Conservation (phyloP, 2,888 invertebrate genomes). For the Drosophila kambysellisi region DNA sequence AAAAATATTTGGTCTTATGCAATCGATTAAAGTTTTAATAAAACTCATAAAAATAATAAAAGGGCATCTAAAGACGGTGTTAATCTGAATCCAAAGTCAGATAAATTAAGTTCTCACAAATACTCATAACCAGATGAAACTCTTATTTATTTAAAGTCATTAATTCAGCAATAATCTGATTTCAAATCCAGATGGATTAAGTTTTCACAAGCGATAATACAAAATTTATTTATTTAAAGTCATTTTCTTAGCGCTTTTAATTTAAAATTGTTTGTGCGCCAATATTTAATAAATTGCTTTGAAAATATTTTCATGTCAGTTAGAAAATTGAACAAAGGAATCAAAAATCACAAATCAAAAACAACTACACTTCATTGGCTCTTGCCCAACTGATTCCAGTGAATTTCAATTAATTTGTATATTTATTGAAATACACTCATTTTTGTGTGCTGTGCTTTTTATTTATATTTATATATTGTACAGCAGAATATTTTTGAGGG, state of each 20-base stretch:
- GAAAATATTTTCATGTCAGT: constrained; percentile 19
- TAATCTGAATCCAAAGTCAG: background rate
- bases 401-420: constrained; percentile 49
- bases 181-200: background rate
- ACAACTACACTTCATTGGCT: constrained; percentile 36
- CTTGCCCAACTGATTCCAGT: constrained; percentile 34
- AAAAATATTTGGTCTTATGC: background rate
- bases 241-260: background rate
- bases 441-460: constrained; percentile 31
- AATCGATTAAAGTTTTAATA: background rate
- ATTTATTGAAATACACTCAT: constrained; percentile 29
- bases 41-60: background rate
- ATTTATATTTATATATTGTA: constrained; percentile 40
- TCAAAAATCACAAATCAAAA: constrained; percentile 9
- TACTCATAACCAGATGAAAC: background rate
- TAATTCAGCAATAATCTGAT: background rate
- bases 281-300: background rate
- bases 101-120: background rate
- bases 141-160: background rate
- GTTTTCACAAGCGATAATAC: background rate
- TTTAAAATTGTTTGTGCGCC: background rate
- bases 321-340: constrained; percentile 14
- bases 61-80: background rate
- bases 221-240: background rate
- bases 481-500: constrained; percentile 13